These are phyloP conservation scores for Unio pictorum DNA, from an alignment of 2,888 invertebrate species.

Conservation along the genomic window DNA sequence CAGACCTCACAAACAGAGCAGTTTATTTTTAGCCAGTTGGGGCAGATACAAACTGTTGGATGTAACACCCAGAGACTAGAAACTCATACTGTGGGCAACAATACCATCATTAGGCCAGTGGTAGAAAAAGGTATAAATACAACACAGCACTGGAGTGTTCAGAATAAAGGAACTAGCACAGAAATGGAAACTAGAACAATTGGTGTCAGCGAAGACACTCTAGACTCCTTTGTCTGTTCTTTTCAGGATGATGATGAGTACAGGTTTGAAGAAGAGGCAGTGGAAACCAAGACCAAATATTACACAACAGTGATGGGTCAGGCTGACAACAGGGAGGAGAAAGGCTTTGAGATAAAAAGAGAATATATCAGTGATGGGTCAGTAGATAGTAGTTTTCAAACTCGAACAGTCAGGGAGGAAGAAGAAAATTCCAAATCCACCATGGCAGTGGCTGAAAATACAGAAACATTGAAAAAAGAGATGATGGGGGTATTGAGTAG, in stretches of 20 bases:
- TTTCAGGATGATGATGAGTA: constrained; percentile 43
- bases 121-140: constrained; percentile 36
- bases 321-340: constrained; percentile 19
- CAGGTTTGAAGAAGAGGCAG: constrained; percentile 31
- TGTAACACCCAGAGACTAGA: constrained; percentile 44
- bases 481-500: constrained; percentile 4
- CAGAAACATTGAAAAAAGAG: constrained; percentile 1
- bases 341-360: constrained; percentile 36
- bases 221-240: constrained; percentile 42
- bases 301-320: constrained; percentile 22
- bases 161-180: constrained; percentile 33
- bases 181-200: constrained; percentile 25
- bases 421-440: constrained; percentile 1
- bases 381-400: not conserved
- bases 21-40: constrained; percentile 50
- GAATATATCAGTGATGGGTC: constrained; percentile 12
- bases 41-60: constrained; percentile 44
- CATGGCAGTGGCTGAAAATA: constrained; percentile 5
- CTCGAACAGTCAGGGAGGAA: too few relatives aligned
- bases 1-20: constrained; percentile 55
- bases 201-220: constrained; percentile 40
- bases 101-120: constrained; percentile 48
- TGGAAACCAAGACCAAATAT: constrained; percentile 35
- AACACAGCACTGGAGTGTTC: constrained; percentile 17
- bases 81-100: constrained; percentile 44